Evolutionary conservation across 1,140 invertebrate genomes (phyloP).

Genomic region (Chironomus striatipennis): DNA sequence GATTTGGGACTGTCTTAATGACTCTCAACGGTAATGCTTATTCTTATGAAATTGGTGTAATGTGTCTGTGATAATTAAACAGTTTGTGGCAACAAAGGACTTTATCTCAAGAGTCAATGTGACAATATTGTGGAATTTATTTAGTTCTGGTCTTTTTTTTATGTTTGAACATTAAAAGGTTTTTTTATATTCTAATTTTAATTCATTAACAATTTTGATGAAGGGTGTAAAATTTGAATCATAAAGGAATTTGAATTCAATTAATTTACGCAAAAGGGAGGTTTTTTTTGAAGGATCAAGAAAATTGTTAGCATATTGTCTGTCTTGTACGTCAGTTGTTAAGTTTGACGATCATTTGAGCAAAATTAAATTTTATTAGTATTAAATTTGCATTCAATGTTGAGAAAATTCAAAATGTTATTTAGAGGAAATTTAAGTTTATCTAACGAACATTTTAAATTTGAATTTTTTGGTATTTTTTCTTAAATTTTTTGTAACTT

Average conservation of each 20-base stretch:
- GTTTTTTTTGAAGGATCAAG: background rate
- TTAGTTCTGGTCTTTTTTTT: background rate
- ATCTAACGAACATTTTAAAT: too few relatives aligned
- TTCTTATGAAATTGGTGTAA: background rate
- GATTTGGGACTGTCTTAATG: background rate
- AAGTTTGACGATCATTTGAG: too few relatives aligned
- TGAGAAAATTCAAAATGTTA: too few relatives aligned
- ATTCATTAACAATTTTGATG: background rate
- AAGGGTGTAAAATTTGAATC: background rate
- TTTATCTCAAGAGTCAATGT: background rate
- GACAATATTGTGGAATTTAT: background rate
- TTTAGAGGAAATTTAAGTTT: too few relatives aligned
- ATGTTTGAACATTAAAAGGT: background rate
- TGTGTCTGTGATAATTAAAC: too few relatives aligned
- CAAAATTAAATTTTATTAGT: too few relatives aligned
- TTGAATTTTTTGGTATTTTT: too few relatives aligned
- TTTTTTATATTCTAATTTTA: background rate
- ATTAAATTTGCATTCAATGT: too few relatives aligned
- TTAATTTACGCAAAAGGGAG: background rate
- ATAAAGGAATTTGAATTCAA: slow-evolving; percentile 6
- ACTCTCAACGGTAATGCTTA: background rate
- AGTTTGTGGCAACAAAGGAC: background rate
- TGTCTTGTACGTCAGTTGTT: too few relatives aligned
- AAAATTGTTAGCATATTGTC: too few relatives aligned
- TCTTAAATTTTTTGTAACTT: too few relatives aligned